A percentile compares a stretch with the other conserved stretches of the same genome.
phyloP scores from a whole-genome alignment of 2,888 invertebrate species.

The Drosophila cognata region DNA sequence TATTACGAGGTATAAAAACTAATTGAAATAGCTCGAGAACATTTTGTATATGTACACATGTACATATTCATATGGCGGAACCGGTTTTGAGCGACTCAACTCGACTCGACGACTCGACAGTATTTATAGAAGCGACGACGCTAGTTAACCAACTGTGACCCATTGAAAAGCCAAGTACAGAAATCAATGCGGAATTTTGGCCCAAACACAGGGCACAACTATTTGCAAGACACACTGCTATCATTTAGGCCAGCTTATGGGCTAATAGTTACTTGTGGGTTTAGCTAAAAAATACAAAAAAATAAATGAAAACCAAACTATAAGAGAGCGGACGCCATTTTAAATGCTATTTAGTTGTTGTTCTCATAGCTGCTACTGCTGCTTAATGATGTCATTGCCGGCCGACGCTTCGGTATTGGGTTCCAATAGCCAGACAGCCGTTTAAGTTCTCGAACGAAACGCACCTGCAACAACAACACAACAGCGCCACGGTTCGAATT shows the following conservation, averaged over 20 bases:
- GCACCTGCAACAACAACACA: conserved; percentile 34
- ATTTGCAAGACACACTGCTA: conserved; percentile 19
- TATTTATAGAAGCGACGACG: conserved; percentile 43
- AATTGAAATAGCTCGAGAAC: conserved; percentile 67
- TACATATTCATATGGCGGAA: conserved; percentile 39
- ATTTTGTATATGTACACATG: conserved; percentile 47
- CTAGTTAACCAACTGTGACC: conserved; percentile 42
- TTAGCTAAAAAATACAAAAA: conserved; percentile 13
- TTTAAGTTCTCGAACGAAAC: conserved; percentile 57
- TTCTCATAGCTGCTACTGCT: conserved; percentile 44
- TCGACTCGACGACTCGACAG: conserved; percentile 25
- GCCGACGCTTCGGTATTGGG: conserved; percentile 61
- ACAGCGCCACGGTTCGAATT: conserved; percentile 48
- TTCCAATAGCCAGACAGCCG: conserved; percentile 63
- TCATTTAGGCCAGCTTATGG: conserved; percentile 41
- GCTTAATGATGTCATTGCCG: conserved; percentile 75
- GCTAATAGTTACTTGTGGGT: conserved; percentile 21
- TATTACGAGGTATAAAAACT: conserved; percentile 60
- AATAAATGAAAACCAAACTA: neutral
- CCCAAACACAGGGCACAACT: conserved; percentile 14
- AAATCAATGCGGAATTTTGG: conserved; percentile 41
- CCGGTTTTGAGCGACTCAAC: conserved; percentile 57
- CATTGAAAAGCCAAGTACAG: conserved; percentile 39
- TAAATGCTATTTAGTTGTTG: conserved; percentile 54
- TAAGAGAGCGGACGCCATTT: conserved; percentile 58